Base-by-base conservation (phyloP, 2,888 invertebrate genomes). In the Rhaphigaster nebulosa region DNA sequence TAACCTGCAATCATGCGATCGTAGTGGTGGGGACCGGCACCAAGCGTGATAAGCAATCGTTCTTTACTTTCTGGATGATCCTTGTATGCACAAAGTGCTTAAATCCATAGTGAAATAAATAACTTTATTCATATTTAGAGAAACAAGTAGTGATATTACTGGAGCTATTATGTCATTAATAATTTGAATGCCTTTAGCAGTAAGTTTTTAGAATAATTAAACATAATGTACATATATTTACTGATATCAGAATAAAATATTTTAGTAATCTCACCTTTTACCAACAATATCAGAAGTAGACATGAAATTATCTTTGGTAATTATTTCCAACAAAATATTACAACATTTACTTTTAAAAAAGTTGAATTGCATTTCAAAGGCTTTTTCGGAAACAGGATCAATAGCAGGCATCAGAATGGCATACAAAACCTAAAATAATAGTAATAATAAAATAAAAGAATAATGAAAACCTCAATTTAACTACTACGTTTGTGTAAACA, bases 381-480 rank as follows among this genome's bases (percentile, higher is more conserved):
- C 95, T 92, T 94, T 96, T 84, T 97, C 97, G 3, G 97, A 95
- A 92, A 96, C 95, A 3, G 97, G 96, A 93, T 97, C 97, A 18
- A 96, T 94, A 15, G 98, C 98, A 26, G 99, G 99, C 96, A 99
- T 97, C 92, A 99, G 95, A 94, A 98, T 95, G 92, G 98, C 96
- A 94, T 99, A 98, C 91, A 98, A 94, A 88, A 98, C 96, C 96
- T 96, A 93, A 34, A 94, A n/a, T n/a, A n/a, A n/a, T n/a, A n/a
- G n/a, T n/a, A n/a, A n/a, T n/a, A n/a, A n/a, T n/a, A n/a, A 94
- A 91, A 70, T 89, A 92, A 87, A 84, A 91, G 65, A 52, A 56
- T 84, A 12, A 76, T 65, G 29, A 38, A 70, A 0, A 38, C 13
- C 13, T 15, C n/a, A 65, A 26, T 29, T 13, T 6, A 60, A 60